Conservation (phyloP, 2,888 invertebrate species). For the Micoletzkya japonica region DNA sequence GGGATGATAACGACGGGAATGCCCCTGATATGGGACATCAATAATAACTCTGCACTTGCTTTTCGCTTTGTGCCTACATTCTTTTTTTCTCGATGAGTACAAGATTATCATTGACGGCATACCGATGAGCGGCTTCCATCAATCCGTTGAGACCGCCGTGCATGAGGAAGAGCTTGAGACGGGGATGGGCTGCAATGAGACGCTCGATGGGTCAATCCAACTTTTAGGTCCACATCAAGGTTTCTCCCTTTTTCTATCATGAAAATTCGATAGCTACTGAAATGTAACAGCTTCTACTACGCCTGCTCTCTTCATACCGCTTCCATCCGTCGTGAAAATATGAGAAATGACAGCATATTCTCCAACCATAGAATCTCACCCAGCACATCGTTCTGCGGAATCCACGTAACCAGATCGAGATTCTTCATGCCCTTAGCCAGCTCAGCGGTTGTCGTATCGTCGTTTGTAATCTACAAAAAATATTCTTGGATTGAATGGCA, state of each 20-base stretch:
- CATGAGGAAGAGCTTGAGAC: conserved; percentile 55
- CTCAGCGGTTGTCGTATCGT: conserved; percentile 40
- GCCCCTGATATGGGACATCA: conserved; percentile 28
- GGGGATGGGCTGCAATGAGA: conserved; percentile 50
- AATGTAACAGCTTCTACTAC: too few relatives aligned
- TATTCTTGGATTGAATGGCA: too few relatives aligned
- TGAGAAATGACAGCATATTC: too few relatives aligned
- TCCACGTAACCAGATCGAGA: conserved; percentile 53
- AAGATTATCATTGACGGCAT: not conserved
- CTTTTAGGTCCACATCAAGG: too few relatives aligned
- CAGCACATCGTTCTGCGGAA: conserved; percentile 57
- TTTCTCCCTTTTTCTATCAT: not conserved
- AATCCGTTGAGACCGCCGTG: conserved; percentile 60
- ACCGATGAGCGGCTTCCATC: conserved; percentile 52
- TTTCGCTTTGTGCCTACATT: not conserved
- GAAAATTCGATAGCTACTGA: too few relatives aligned
- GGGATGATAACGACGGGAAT: conserved; percentile 58
- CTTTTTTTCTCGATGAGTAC: too few relatives aligned
- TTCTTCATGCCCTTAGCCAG: conserved; percentile 42
- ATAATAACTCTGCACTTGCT: not conserved
- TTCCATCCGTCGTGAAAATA: too few relatives aligned
- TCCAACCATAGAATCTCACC: conserved; percentile 34
- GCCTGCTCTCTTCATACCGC: too few relatives aligned
- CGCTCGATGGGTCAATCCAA: not conserved
- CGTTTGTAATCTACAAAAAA: conserved; percentile 28